phyloP scores from a whole-genome alignment of 2,797 vertebrate genomes.

The Coreius guichenoti region DNA sequence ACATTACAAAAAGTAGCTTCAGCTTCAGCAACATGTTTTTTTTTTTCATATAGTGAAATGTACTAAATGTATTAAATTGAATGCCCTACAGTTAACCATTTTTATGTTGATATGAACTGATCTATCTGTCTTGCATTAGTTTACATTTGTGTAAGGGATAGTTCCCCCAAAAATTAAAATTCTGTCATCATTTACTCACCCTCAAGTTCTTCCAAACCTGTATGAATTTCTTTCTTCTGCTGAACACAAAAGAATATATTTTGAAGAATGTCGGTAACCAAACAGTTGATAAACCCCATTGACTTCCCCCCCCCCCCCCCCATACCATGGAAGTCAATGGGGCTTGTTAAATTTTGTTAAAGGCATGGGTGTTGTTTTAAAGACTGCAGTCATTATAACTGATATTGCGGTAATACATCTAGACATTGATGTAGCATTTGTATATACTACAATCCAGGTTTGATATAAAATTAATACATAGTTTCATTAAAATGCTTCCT shows the following conservation, averaged over 20 bases:
- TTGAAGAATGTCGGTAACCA: no score
- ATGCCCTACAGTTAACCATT: neutral
- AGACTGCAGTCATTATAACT: slow-evolving; percentile 55
- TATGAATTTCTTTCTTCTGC: no score
- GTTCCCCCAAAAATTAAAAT: no score
- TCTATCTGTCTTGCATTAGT: neutral
- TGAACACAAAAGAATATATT: no score
- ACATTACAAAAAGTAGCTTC: neutral
- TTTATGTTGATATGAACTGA: neutral
- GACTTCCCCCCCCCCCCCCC: no score
- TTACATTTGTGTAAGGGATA: no score
- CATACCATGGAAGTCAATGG: neutral
- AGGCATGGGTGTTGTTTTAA: slow-evolving; percentile 21
- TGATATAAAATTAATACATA: slow-evolving; percentile 68
- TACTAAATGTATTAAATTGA: neutral
- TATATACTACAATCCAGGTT: slow-evolving; percentile 64
- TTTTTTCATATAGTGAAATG: no score
- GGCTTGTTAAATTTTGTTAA: neutral
- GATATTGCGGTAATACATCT: slow-evolving; percentile 50
- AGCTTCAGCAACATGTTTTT: no score
- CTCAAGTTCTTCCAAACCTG: no score
- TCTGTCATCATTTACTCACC: no score
- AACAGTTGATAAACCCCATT: neutral
- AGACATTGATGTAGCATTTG: slow-evolving; percentile 62
- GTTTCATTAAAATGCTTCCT: slow-evolving; percentile 78